Conservation (phyloP, 1,140 invertebrate genomes). For the Atta colombica region DNA sequence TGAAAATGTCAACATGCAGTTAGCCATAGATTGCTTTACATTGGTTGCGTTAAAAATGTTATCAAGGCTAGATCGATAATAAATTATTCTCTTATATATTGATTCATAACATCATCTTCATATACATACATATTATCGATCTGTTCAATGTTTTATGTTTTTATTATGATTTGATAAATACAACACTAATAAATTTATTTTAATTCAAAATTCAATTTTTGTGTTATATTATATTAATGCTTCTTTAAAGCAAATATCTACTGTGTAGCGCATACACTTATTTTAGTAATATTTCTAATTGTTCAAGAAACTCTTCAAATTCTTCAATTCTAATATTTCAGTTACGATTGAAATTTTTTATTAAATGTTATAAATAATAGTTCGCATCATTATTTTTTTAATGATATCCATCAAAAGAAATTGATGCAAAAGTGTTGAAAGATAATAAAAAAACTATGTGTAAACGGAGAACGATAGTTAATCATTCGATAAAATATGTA, state of each 20-base stretch:
- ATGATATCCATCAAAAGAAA: background rate
- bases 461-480: constrained; percentile 1
- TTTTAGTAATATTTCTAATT: background rate
- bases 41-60: constrained; percentile 15
- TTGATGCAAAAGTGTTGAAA: background rate
- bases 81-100: constrained; percentile 6
- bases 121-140: background rate
- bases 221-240: background rate
- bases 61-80: background rate
- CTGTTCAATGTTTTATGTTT: background rate
- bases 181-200: background rate
- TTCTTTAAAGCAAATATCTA: background rate
- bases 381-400: background rate
- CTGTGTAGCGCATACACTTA: background rate
- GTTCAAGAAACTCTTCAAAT: background rate
- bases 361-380: background rate
- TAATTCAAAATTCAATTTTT: background rate
- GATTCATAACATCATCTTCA: background rate
- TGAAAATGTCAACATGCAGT: background rate
- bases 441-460: background rate
- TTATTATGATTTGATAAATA: background rate
- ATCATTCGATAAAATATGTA: constrained; percentile 64
- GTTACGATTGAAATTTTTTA: background rate
- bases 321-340: background rate
- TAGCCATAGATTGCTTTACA: background rate